Evolutionary conservation across 2,888 invertebrate species (phyloP).

Genomic region (Diachrysia chrysitis): DNA sequence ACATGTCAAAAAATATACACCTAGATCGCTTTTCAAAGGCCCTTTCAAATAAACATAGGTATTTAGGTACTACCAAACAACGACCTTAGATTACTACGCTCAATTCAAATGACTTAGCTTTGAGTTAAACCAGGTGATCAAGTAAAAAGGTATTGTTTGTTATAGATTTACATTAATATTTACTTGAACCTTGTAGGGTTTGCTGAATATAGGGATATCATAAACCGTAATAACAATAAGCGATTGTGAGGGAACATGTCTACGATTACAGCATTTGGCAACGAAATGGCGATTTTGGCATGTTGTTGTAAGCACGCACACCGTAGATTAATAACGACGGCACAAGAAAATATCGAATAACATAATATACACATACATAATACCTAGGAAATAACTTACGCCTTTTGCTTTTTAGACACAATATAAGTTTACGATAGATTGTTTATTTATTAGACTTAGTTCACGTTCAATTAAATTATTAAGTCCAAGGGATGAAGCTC

Average conservation of each 20-base stretch:
- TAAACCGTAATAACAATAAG: constrained; percentile 2
- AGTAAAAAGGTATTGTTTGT: not conserved
- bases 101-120: not conserved
- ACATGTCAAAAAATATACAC: too few species aligned
- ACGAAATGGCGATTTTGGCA: not conserved
- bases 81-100: constrained; percentile 16
- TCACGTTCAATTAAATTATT: too few species aligned
- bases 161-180: not conserved
- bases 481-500: too few species aligned
- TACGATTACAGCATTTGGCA: not conserved
- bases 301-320: not conserved
- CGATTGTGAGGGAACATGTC: constrained; percentile 4
- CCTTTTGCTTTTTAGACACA: not conserved
- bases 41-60: constrained; percentile 26
- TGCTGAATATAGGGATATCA: not conserved
- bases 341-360: not conserved
- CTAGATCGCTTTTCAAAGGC: too few species aligned
- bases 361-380: too few species aligned
- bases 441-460: too few species aligned
- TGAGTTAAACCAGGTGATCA: not conserved
- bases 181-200: not conserved
- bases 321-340: not conserved
- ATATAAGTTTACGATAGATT: too few species aligned
- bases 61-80: constrained; percentile 11
- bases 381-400: not conserved